Percentiles rank a stretch among this genome's conserved stretches.
Conservation (phyloP, 2,888 invertebrate genomes). For the Latrodectus elegans region DNA sequence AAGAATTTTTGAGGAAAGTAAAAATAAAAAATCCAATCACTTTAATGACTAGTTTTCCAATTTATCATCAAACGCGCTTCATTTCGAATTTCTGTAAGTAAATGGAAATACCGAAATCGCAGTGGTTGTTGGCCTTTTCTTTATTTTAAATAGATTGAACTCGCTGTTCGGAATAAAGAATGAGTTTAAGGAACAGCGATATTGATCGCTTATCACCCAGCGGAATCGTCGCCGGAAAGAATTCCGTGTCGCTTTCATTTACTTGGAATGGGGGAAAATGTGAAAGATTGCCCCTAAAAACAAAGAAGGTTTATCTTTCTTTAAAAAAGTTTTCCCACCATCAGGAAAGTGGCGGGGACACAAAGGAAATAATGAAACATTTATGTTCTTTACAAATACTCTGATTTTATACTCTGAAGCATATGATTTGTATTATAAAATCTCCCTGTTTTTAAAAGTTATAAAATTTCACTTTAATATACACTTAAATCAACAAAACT, state of each 20-base stretch:
- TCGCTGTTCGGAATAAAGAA: constrained; percentile 26
- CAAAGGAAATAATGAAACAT: too few species aligned
- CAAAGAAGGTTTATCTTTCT: background rate
- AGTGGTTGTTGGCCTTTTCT: constrained; percentile 1
- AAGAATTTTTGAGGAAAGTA: too few species aligned
- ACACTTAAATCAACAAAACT: too few species aligned
- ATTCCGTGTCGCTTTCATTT: background rate
- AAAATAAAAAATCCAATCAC: too few species aligned
- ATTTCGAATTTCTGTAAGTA: background rate
- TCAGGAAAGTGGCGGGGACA: too few species aligned
- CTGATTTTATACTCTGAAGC: too few species aligned
- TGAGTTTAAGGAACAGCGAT: background rate
- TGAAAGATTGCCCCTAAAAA: background rate
- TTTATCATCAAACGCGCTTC: too few species aligned
- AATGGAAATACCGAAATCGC: background rate
- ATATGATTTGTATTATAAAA: too few species aligned
- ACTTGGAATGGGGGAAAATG: background rate
- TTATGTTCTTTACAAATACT: too few species aligned
- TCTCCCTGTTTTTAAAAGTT: too few species aligned
- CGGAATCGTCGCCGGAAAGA: constrained; percentile 8
- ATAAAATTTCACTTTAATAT: too few species aligned
- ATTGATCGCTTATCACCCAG: background rate
- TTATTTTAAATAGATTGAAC: constrained; percentile 26
- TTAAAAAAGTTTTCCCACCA: background rate
- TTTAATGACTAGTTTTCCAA: too few species aligned